Conservation (phyloP, 1,140 invertebrate species). For the Homarus americanus region DNA sequence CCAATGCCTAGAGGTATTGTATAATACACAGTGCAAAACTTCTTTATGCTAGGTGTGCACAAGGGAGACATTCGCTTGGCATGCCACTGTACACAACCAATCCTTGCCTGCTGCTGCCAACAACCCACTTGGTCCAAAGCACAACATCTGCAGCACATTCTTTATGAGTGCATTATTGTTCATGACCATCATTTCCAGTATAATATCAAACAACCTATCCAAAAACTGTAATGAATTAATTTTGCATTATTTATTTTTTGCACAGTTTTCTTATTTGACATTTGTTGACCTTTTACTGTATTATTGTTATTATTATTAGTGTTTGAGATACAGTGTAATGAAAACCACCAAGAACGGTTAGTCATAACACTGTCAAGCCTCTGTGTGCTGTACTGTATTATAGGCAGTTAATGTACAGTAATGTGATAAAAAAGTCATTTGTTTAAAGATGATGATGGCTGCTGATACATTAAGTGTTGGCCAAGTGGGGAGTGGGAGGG, state of each 20-base stretch:
- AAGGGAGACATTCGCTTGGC: slow-evolving; percentile 71
- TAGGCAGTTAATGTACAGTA: not conserved
- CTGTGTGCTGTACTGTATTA: not conserved
- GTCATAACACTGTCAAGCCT: not conserved
- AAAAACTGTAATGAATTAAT: slow-evolving; percentile 5
- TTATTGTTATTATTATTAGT: not conserved
- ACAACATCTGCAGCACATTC: not conserved
- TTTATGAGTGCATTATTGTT: slow-evolving; percentile 16
- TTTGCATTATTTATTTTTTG: slow-evolving; percentile 16
- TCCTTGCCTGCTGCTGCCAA: slow-evolving; percentile 60
- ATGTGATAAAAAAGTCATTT: no score
- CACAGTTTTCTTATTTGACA: not conserved
- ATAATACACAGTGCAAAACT: slow-evolving; percentile 74
- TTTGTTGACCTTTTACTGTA: not conserved
- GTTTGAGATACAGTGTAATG: not conserved
- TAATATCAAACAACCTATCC: not conserved
- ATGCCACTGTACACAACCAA: slow-evolving; percentile 69
- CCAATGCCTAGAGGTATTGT: slow-evolving; percentile 77
- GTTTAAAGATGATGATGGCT: not conserved
- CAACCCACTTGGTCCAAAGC: slow-evolving; percentile 60
- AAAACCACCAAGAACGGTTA: not conserved
- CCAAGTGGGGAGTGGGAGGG: slow-evolving; percentile 58
- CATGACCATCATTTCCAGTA: not conserved
- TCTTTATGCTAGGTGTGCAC: slow-evolving; percentile 73
- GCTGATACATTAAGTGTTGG: slow-evolving; percentile 6